These are phyloP conservation scores for Zaprionus obscuricornis DNA, from an alignment of 2,888 invertebrate species.

Conservation along the genomic window DNA sequence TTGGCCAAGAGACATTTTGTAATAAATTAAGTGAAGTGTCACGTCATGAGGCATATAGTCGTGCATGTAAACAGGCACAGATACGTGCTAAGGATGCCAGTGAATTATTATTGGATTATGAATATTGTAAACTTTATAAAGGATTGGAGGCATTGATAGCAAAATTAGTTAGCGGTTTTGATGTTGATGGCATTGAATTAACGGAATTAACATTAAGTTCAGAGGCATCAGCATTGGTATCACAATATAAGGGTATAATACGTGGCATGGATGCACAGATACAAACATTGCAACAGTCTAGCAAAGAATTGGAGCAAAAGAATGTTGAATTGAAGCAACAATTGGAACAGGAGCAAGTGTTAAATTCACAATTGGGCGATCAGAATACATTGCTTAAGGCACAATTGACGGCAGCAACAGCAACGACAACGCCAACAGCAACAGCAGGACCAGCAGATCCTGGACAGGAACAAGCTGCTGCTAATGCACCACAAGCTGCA, in stretches of 20 bases:
- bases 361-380: slow-evolving; percentile 90
- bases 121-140: slow-evolving; percentile 97
- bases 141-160: slow-evolving; percentile 87
- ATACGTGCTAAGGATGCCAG: slow-evolving; percentile 89
- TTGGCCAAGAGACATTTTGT: slow-evolving; percentile 94
- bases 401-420: slow-evolving; percentile 84
- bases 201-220: slow-evolving; percentile 84
- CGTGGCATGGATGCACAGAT: slow-evolving; percentile 92
- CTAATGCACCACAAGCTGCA: slow-evolving; percentile 8
- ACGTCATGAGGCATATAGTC: slow-evolving; percentile 94
- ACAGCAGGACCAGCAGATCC: background rate
- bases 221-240: slow-evolving; percentile 82
- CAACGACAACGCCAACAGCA: background rate
- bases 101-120: slow-evolving; percentile 95
- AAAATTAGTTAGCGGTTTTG: slow-evolving; percentile 84
- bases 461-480: too few relatives aligned
- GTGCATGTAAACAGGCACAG: slow-evolving; percentile 97
- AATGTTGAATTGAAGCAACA: slow-evolving; percentile 82
- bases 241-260: slow-evolving; percentile 95
- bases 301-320: slow-evolving; percentile 70
- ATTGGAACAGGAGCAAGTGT: slow-evolving; percentile 88
- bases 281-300: slow-evolving; percentile 82
- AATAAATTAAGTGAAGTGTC: slow-evolving; percentile 93
- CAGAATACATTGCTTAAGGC: slow-evolving; percentile 94
- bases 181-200: slow-evolving; percentile 84